Evolutionary conservation across 2,113 vertebrate genomes (phyloP).

Genomic region (Eublepharis macularius): DNA sequence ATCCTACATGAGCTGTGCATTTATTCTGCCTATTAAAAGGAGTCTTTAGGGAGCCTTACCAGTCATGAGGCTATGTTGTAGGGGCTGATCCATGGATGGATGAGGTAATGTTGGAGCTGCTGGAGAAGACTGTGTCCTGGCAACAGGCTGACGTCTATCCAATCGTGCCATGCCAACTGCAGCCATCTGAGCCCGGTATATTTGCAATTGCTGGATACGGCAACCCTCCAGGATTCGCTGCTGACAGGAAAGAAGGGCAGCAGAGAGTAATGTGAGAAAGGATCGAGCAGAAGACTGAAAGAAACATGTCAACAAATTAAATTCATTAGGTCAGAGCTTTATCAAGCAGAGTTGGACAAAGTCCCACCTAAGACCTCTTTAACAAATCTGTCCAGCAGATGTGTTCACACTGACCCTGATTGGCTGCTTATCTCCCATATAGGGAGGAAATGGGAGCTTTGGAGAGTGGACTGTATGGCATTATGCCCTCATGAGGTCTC

Average conservation of each 20-base stretch:
- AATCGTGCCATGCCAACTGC: conserved; percentile 75
- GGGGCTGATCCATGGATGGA: conserved; percentile 75
- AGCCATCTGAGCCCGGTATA: conserved; percentile 73
- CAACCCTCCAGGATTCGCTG: conserved; percentile 71
- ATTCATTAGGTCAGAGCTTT: conserved; percentile 80
- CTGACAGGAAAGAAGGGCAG: conserved; percentile 77
- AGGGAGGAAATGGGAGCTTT: too few species aligned
- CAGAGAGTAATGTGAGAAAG: conserved; percentile 75
- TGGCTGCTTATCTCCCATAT: neutral
- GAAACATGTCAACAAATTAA: conserved; percentile 79
- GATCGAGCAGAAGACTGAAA: conserved; percentile 68
- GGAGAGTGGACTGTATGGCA: too few species aligned
- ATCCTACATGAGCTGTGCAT: conserved; percentile 79
- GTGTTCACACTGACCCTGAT: conserved; percentile 67
- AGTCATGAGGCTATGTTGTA: conserved; percentile 78
- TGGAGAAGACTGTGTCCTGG: conserved; percentile 74
- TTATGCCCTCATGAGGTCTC: too few species aligned
- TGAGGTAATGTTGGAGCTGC: conserved; percentile 70
- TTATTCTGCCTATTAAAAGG: conserved; percentile 79
- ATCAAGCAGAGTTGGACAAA: conserved; percentile 71
- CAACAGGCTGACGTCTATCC: conserved; percentile 76
- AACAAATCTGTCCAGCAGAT: conserved; percentile 81
- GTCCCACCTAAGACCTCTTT: conserved; percentile 53
- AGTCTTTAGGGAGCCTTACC: conserved; percentile 78
- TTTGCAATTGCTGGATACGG: conserved; percentile 69